Evolutionary conservation across 2,888 invertebrate species (phyloP), one percentile per base, ranked within the genome.

Genomic region (Latrodectus hesperus): DNA sequence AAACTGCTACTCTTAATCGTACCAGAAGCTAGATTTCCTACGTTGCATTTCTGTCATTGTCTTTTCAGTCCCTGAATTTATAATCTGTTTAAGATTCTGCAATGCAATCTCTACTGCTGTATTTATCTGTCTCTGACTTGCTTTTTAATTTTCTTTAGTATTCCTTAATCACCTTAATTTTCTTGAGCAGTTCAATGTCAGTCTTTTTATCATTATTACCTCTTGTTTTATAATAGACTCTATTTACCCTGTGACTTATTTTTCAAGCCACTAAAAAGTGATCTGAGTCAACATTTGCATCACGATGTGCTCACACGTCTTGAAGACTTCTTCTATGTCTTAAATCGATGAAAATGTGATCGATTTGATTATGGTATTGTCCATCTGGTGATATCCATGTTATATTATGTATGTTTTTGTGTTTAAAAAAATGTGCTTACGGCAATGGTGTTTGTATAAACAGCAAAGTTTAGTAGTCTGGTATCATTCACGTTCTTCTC

Each of bases 301-400:
- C n/a, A n/a, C n/a, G n/a, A n/a, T n/a, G n/a, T n/a, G n/a, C n/a
- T n/a, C n/a, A n/a, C n/a, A n/a, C 67, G 17, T 14, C 16, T 67
- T 67, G 9, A 12, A 10, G 68, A n/a, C n/a, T n/a, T n/a, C n/a
- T n/a, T n/a, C n/a, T n/a, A n/a, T n/a, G n/a, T n/a, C n/a, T n/a
- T n/a, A n/a, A n/a, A n/a, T n/a, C n/a, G n/a, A n/a, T n/a, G n/a
- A n/a, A n/a, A 17, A 22, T 68, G 68, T 68, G 68, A 26, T 68
- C 68, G 5, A 68, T 68, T 68, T 68, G 68, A 68, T 68, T 68
- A 6, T 68, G 17, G 17, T 16, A 6, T 3, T 2, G 9, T 11
- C 17, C 68, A 68, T 68, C 17, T 68, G 68, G 17, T 4, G 68
- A 68, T 68, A 16, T 68, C 68, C 68, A 68, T 9, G 53, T 53